A percentile compares a stretch with the other conserved stretches of the same genome.
Conservation (phyloP, 2,888 invertebrate species). For the Drosophila heteroneura region DNA sequence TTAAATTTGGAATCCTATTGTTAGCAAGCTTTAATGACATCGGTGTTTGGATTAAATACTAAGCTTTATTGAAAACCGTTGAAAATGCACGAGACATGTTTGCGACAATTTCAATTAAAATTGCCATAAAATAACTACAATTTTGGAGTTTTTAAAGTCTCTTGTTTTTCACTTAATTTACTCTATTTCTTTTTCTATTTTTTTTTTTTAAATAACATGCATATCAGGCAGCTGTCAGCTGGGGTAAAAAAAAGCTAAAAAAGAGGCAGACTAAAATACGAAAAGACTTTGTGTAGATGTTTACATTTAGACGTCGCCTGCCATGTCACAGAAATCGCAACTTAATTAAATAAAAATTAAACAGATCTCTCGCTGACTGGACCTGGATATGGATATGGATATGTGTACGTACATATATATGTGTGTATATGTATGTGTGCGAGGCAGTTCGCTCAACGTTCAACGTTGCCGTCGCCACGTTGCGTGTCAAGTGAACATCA, state of each 20-base stretch:
- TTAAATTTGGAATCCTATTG: background rate
- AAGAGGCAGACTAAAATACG: slow-evolving; percentile 43
- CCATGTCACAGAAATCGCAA: slow-evolving; percentile 70
- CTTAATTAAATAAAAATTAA: slow-evolving; percentile 80
- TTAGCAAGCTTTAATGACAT: background rate
- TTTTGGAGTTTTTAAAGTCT: slow-evolving; percentile 21
- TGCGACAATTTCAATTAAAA: slow-evolving; percentile 54
- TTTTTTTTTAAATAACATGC: slow-evolving; percentile 9
- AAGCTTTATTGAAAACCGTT: slow-evolving; percentile 39
- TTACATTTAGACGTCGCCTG: slow-evolving; percentile 74
- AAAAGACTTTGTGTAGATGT: slow-evolving; percentile 57
- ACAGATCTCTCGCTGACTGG: slow-evolving; percentile 69
- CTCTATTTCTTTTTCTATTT: slow-evolving; percentile 1
- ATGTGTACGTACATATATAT: background rate
- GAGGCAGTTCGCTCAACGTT: slow-evolving; percentile 30
- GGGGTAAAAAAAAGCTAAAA: slow-evolving; percentile 2
- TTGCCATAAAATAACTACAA: slow-evolving; percentile 28
- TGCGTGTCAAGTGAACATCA: slow-evolving; percentile 84
- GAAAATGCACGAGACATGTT: slow-evolving; percentile 42
- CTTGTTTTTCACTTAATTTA: background rate
- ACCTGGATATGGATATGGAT: slow-evolving; percentile 17
- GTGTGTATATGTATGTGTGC: slow-evolving; percentile 12
- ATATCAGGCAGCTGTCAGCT: slow-evolving; percentile 58
- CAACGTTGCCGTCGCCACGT: slow-evolving; percentile 58
- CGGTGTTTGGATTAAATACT: background rate